Conservation (phyloP, 2,888 invertebrate genomes). For the Aspidiotus destructor region DNA sequence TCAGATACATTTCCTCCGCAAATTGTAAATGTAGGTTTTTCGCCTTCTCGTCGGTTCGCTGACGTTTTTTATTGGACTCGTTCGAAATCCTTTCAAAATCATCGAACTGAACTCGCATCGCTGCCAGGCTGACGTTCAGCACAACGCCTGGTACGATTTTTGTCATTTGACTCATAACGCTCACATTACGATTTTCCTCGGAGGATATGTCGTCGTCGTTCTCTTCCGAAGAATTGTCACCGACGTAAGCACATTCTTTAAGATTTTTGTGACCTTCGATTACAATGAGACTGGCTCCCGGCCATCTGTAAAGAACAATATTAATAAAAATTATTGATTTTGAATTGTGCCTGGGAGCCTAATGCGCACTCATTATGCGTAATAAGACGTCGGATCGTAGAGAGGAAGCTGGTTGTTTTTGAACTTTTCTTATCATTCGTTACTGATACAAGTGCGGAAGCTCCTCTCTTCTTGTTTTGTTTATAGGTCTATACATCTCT, state of each 20-base stretch:
- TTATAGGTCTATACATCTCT: no score
- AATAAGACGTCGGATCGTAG: no score
- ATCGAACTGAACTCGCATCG: no score
- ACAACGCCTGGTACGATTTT: conserved; percentile 52
- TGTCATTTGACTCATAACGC: conserved; percentile 46
- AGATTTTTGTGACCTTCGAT: conserved; percentile 67
- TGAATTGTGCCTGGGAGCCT: no score
- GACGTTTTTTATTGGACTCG: background rate
- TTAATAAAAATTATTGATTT: background rate
- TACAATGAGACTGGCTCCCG: conserved; percentile 65
- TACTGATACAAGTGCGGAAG: no score
- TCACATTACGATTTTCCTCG: conserved; percentile 39
- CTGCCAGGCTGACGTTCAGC: conserved; percentile 48
- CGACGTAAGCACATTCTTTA: conserved; percentile 69
- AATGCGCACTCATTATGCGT: no score
- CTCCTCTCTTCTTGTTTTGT: no score
- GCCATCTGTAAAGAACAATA: conserved; percentile 50
- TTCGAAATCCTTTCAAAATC: background rate
- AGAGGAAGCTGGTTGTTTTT: no score
- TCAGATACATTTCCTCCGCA: conserved; percentile 36
- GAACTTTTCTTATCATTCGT: no score
- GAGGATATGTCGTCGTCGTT: conserved; percentile 50
- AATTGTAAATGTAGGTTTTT: conserved; percentile 37
- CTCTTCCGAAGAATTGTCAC: conserved; percentile 69
- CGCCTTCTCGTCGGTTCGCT: background rate